Conservation (phyloP, 2,888 invertebrate genomes). For the Beris chalybata region DNA sequence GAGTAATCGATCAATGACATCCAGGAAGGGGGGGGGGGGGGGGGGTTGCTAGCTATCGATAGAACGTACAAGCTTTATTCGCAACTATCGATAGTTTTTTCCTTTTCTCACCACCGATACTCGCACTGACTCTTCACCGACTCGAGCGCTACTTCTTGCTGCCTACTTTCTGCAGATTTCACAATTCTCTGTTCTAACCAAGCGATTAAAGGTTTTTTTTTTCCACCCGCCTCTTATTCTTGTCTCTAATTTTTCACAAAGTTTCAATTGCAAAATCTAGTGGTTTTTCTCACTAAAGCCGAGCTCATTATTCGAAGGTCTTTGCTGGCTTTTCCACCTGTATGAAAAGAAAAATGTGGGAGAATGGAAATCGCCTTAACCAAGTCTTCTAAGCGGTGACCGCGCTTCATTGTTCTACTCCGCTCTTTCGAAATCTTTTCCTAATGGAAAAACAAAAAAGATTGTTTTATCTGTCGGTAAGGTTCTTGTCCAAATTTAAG, state of each 20-base stretch:
- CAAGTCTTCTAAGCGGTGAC: no score
- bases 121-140: conserved; percentile 4
- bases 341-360: no score
- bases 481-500: no score
- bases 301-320: no score
- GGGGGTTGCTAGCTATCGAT: not conserved
- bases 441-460: no score
- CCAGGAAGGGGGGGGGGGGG: not conserved
- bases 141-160: conserved; percentile 7
- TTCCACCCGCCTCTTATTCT: conserved; percentile 2
- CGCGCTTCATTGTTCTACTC: no score
- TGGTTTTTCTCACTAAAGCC: not conserved
- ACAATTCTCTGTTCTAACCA: no score
- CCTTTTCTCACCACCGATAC: conserved; percentile 18
- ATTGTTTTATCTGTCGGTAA: no score
- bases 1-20: conserved; percentile 10
- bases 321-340: no score
- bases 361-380: no score
- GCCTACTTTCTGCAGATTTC: not conserved
- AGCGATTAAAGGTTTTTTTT: no score
- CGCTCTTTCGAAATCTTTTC: no score
- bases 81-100: conserved; percentile 12
- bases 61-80: not conserved
- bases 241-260: conserved; percentile 25
- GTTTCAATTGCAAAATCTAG: conserved; percentile 23